Conservation (phyloP, 2,888 invertebrate genomes). For the Drosophila barbarae region DNA sequence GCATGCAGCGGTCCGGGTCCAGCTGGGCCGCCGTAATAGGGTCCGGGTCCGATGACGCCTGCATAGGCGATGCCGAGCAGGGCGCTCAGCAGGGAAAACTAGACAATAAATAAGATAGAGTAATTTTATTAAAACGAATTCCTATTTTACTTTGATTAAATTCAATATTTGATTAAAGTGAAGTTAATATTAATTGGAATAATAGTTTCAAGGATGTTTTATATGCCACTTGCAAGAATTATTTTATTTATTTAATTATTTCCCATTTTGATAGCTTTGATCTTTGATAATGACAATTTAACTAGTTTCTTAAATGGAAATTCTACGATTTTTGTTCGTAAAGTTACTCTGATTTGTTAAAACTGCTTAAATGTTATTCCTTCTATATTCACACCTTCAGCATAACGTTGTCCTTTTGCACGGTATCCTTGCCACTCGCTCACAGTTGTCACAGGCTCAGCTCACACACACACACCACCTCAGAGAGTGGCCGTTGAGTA, state of each 20-base stretch:
- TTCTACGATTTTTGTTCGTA: neutral
- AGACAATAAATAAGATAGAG: neutral
- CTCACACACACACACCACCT: conserved; percentile 48
- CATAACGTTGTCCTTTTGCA: conserved; percentile 64
- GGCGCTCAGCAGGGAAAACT: conserved; percentile 71
- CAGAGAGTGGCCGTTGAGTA: conserved; percentile 43
- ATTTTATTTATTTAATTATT: neutral
- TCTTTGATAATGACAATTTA: neutral
- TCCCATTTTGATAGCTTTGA: neutral
- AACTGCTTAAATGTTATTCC: too few relatives aligned
- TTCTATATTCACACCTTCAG: conserved; percentile 64
- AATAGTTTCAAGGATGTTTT: too few relatives aligned
- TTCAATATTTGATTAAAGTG: neutral
- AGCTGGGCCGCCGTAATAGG: conserved; percentile 66
- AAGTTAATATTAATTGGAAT: neutral
- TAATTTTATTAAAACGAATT: neutral
- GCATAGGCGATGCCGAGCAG: conserved; percentile 67
- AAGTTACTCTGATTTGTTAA: neutral
- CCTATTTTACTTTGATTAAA: neutral
- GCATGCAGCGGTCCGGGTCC: conserved; percentile 52
- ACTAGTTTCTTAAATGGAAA: neutral
- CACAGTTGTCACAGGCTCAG: conserved; percentile 31
- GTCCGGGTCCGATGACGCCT: conserved; percentile 72
- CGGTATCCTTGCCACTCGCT: conserved; percentile 49
- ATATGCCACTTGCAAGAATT: too few relatives aligned